Evolutionary conservation across 2,888 invertebrate genomes (phyloP).

Genomic region (Amphipyra berbera): DNA sequence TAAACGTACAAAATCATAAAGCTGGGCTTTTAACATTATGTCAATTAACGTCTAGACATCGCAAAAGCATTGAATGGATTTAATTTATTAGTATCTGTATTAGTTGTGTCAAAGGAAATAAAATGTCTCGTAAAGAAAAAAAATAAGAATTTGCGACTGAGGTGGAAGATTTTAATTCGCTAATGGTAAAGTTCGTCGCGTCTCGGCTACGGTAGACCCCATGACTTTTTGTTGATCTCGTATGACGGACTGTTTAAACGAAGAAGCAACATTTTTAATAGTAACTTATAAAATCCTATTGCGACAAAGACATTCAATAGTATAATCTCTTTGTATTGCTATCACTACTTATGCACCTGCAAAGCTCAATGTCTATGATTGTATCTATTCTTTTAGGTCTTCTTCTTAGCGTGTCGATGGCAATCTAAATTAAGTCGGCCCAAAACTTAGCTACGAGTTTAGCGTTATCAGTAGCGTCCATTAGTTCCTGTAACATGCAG

Average conservation of each 20-base stretch:
- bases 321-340: too few species aligned
- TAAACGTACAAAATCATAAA: constrained; percentile 17
- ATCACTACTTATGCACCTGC: too few species aligned
- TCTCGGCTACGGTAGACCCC: not conserved
- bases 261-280: too few species aligned
- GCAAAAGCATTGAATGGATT: constrained; percentile 42
- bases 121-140: not conserved
- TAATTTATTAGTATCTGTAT: constrained; percentile 32
- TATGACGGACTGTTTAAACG: not conserved
- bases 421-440: too few species aligned
- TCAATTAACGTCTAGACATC: constrained; percentile 65
- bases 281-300: too few species aligned
- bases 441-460: too few species aligned
- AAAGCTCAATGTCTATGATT: too few species aligned
- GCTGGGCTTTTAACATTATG: constrained; percentile 48
- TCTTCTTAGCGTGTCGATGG: too few species aligned
- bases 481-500: too few species aligned
- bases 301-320: too few species aligned
- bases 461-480: too few species aligned
- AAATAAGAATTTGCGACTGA: constrained; percentile 1
- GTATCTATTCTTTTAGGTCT: too few species aligned
- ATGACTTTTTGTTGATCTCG: not conserved
- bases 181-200: constrained; percentile 18
- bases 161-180: constrained; percentile 9
- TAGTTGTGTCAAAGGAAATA: constrained; percentile 15